Percentiles rank a stretch among this genome's conserved stretches.
phyloP scores from a whole-genome alignment of 1,140 invertebrate genomes.

The Aphelinus certus region DNA sequence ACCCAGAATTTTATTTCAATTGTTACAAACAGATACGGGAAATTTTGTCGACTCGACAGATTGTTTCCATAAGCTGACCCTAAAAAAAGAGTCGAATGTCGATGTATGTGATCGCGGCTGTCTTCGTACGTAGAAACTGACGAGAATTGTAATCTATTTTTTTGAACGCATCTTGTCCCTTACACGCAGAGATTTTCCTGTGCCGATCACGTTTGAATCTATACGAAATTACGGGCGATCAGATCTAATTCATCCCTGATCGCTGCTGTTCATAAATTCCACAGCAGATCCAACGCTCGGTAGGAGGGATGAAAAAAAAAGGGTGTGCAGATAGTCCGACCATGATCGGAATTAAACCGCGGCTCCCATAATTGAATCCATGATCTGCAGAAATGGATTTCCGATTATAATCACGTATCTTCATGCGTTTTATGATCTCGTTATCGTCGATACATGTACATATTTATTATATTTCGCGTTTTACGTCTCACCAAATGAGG shows the following conservation, averaged over 20 bases:
- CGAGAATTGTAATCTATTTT: too few species aligned
- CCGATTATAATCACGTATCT: constrained; percentile 11
- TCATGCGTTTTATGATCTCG: background rate
- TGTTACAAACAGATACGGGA: too few species aligned
- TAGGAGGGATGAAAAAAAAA: constrained; percentile 1
- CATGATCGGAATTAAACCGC: constrained; percentile 24
- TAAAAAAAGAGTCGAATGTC: too few species aligned
- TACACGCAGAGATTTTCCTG: background rate
- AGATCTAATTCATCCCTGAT: constrained; percentile 4
- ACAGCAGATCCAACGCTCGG: background rate
- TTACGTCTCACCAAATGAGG: too few species aligned
- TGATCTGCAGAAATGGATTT: constrained; percentile 32
- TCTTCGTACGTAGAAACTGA: too few species aligned
- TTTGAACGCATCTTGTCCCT: too few species aligned
- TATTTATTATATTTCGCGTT: constrained; percentile 13
- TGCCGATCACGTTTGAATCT: constrained; percentile 34
- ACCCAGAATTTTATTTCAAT: too few species aligned
- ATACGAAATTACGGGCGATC: constrained; percentile 3
- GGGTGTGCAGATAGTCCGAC: background rate
- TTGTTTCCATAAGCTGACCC: too few species aligned
- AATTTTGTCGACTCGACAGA: too few species aligned
- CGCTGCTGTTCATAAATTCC: background rate
- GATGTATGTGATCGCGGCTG: too few species aligned
- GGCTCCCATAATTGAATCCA: constrained; percentile 31
- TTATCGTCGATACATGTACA: background rate